phyloP scores from a whole-genome alignment of 2,888 invertebrate genomes.

The Tyria jacobaeae region DNA sequence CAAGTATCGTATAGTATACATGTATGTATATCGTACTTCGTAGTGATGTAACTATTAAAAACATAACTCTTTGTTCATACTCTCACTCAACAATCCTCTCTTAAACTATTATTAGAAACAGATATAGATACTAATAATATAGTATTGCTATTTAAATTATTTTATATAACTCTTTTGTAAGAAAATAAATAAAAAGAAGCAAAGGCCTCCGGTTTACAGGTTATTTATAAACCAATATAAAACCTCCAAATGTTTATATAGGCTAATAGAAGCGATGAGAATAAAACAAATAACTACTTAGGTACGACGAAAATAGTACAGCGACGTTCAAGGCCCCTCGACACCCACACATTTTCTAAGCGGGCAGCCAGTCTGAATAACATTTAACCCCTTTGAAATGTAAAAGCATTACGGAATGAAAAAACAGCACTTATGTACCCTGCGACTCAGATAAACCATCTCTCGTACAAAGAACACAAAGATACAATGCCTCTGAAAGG shows the following conservation, averaged over 20 bases:
- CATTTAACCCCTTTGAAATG: slow-evolving; percentile 87
- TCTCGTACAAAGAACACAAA: slow-evolving; percentile 86
- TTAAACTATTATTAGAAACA: no score
- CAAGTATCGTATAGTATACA: not conserved
- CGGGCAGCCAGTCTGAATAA: slow-evolving; percentile 83
- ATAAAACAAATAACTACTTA: slow-evolving; percentile 42
- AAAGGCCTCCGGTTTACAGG: slow-evolving; percentile 15
- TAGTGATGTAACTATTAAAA: not conserved
- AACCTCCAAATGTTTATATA: slow-evolving; percentile 40
- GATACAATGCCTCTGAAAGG: slow-evolving; percentile 87
- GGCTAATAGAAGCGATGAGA: slow-evolving; percentile 22
- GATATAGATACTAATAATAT: no score
- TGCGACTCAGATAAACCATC: slow-evolving; percentile 86
- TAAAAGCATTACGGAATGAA: slow-evolving; percentile 87
- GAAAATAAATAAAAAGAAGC: slow-evolving; percentile 14
- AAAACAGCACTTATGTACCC: slow-evolving; percentile 87
- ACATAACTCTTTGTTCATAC: not conserved
- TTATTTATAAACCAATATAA: slow-evolving; percentile 32
- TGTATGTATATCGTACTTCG: not conserved
- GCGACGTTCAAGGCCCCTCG: slow-evolving; percentile 65
- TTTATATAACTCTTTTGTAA: no score
- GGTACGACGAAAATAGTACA: slow-evolving; percentile 30
- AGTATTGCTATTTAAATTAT: not conserved
- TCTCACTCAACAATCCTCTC: not conserved
- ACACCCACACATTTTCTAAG: slow-evolving; percentile 84